Base-by-base conservation (phyloP, 2,113 vertebrate species). In the Rallus limicola region DNA sequence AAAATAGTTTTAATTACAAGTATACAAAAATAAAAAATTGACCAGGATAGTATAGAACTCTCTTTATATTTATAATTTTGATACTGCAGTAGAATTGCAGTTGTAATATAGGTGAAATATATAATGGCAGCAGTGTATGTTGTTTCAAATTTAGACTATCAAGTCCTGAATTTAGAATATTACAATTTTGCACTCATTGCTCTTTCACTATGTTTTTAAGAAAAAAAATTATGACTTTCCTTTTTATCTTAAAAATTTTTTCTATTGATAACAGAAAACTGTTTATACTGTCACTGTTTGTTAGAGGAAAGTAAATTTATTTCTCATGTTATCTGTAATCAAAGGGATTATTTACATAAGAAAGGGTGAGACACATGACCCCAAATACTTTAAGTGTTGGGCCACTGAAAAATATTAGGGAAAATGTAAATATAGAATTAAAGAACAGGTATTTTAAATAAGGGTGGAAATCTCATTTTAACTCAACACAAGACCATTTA, bases 261-360 rank as follows among this genome's bases (percentile, higher is more conserved):
- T 96, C 52, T 77, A 18, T 50, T 8, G 4, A 87, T 50, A 78
- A 48, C 46, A 94, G 67, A 87, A 46, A 20, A 80, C 64, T 82
- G 14, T 91, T 97, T 93, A 55, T 5, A n/a, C 12, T 80, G 55
- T 85, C 79, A 94, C 38, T 92, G 23, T 96, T 95, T 69, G 72
- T 85, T 89, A 89, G 65, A 79, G 16, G n/a, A 78, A 91, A n/a
- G 24, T 62, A 96, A 96, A 97, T 82, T 96, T 70, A 69, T 95
- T 97, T 97, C 38, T 79, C 16, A 17, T 88, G 58, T 91, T 25
- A 93, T 93, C 75, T 97, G 34, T 93, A 97, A 78, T 96, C 94
- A 95, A 90, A 92, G 60, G 34, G 53, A 86, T 62, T 95, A 88
- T 93, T 97, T 59, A 26, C 4, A 52, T 9, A 75, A 88, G 84